Evolutionary conservation across 2,888 invertebrate genomes (phyloP).

Genomic region (Trachelus tabidus): DNA sequence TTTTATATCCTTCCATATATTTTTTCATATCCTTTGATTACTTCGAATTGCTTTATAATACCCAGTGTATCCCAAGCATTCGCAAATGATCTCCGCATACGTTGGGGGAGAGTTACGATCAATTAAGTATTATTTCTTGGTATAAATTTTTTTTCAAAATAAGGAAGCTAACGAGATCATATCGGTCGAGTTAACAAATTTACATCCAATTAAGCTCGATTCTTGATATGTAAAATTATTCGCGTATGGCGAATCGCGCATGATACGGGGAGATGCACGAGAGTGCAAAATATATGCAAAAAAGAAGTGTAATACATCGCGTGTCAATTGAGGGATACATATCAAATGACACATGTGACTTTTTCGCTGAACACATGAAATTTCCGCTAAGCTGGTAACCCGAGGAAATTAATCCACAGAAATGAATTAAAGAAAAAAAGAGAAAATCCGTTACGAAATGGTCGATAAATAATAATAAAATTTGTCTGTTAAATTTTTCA

Average conservation of each 20-base stretch:
- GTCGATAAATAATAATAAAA: not conserved
- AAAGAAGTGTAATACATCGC: not conserved
- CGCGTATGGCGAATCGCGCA: not conserved
- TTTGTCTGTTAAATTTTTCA: not conserved
- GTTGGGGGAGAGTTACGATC: not conserved
- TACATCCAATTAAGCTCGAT: not conserved
- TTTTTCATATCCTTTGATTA: not conserved
- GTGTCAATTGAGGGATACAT: not conserved
- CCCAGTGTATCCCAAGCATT: not conserved
- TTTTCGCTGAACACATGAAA: not conserved
- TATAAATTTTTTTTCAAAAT: not conserved
- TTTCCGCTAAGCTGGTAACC: not conserved
- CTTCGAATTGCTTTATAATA: not conserved
- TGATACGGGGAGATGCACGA: not conserved
- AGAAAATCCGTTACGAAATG: not conserved
- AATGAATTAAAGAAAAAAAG: not conserved
- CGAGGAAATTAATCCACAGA: not conserved
- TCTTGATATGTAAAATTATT: not conserved
- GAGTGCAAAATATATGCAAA: not conserved
- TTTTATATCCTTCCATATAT: not conserved
- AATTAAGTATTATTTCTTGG: not conserved
- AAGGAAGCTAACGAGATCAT: not conserved
- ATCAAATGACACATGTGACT: not conserved
- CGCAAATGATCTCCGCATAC: not conserved
- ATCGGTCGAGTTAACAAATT: not conserved